These are phyloP conservation scores for Myrmophylax atrothorax DNA, from an alignment of 2,113 vertebrate genomes.

Conservation along the genomic window DNA sequence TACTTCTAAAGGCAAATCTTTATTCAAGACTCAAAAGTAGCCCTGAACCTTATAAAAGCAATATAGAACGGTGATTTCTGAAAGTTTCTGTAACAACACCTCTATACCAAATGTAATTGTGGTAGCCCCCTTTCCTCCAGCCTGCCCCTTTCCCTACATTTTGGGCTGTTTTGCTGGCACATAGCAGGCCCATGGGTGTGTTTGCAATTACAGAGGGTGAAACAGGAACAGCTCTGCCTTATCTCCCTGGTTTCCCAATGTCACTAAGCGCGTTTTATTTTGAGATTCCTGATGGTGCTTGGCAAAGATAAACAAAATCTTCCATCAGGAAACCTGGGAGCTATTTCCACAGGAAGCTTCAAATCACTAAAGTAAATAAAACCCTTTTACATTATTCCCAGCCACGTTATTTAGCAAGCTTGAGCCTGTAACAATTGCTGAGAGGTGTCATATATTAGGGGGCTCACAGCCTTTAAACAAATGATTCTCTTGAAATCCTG, in stretches of 20 bases:
- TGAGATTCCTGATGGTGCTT: slow-evolving; percentile 96
- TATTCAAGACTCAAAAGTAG: neutral
- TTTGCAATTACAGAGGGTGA: slow-evolving; percentile 80
- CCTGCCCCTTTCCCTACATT: slow-evolving; percentile 60
- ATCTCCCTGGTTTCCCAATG: slow-evolving; percentile 86
- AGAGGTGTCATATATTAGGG: slow-evolving; percentile 52
- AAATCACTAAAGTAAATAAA: slow-evolving; percentile 99
- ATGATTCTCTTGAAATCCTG: neutral
- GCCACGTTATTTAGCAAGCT: slow-evolving; percentile 54
- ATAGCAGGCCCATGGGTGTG: slow-evolving; percentile 76
- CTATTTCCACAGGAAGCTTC: slow-evolving; percentile 99
- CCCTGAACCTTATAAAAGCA: neutral
- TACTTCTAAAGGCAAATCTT: neutral
- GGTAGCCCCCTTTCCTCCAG: neutral
- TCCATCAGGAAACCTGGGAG: slow-evolving; percentile 99
- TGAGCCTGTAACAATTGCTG: slow-evolving; percentile 40
- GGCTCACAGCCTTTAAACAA: neutral
- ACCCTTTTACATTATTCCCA: slow-evolving; percentile 76
- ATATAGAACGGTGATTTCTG: neutral
- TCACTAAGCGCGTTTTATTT: slow-evolving; percentile 96
- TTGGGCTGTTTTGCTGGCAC: slow-evolving; percentile 71
- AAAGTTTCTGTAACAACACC: neutral
- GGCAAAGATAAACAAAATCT: slow-evolving; percentile 99
- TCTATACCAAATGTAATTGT: neutral
- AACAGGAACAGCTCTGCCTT: slow-evolving; percentile 93